Conservation (phyloP, 2,113 vertebrate species). For the Parus major region DNA sequence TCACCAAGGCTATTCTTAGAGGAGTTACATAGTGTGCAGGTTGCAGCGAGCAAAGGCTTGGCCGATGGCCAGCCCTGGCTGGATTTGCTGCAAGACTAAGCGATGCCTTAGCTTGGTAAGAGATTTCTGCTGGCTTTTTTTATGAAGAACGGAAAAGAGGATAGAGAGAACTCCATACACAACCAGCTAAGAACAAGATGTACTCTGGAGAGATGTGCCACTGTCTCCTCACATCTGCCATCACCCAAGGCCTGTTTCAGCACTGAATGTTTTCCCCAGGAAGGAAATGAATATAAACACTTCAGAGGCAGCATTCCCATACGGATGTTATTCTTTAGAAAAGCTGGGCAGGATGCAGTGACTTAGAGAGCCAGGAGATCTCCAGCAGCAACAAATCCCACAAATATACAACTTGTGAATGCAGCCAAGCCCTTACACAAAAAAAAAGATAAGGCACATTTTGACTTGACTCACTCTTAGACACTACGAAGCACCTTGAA, state of each 20-base stretch:
- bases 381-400: slow-evolving; percentile 24
- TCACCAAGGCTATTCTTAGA: background rate
- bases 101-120: background rate
- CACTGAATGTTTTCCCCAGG: background rate
- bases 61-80: background rate
- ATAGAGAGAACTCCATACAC: background rate
- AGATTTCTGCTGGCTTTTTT: background rate
- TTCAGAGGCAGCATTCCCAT: background rate
- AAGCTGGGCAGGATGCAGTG: background rate
- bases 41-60: background rate
- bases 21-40: background rate
- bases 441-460: background rate
- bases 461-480: background rate
- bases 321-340: background rate
- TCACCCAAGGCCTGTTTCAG: background rate
- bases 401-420: background rate
- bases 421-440: background rate
- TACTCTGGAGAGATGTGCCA: background rate
- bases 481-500: background rate
- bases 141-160: background rate
- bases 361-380: background rate
- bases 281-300: slow-evolving; percentile 30
- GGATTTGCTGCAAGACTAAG: background rate
- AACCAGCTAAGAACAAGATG: background rate
- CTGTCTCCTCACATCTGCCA: fast-evolving